These are phyloP conservation scores for Anagyrus pseudococci DNA, from an alignment of 2,888 invertebrate genomes.

Conservation along the genomic window DNA sequence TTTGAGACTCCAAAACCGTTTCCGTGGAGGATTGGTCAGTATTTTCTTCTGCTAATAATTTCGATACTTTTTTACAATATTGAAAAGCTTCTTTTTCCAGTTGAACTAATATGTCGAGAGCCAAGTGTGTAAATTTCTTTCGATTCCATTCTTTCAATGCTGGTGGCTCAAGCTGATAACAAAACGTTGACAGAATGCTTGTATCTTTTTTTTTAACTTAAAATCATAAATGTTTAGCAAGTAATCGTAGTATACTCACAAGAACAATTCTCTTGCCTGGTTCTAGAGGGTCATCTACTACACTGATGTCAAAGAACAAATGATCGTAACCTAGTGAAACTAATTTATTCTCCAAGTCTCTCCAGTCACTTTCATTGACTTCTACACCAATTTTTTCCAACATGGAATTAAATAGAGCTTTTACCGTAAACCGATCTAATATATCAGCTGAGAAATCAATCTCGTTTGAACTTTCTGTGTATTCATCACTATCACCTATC, in stretches of 20 bases:
- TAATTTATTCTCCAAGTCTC: slow-evolving; percentile 14
- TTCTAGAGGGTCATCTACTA: neutral
- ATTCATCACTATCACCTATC: too few relatives aligned
- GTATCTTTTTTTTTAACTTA: neutral
- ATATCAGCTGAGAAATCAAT: neutral
- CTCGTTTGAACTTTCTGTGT: too few relatives aligned
- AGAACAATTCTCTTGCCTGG: slow-evolving; percentile 14
- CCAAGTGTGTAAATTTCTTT: slow-evolving; percentile 7
- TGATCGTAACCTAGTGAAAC: slow-evolving; percentile 12
- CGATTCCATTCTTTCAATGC: slow-evolving; percentile 16
- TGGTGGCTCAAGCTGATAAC: slow-evolving; percentile 16
- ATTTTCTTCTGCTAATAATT: neutral
- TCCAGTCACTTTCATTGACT: slow-evolving; percentile 1
- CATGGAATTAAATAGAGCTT: neutral
- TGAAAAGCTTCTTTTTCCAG: neutral
- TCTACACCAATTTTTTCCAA: neutral
- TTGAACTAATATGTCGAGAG: neutral
- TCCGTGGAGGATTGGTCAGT: neutral
- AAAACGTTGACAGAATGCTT: neutral
- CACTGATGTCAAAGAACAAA: slow-evolving; percentile 16
- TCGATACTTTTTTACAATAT: neutral
- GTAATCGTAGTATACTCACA: slow-evolving; percentile 1
- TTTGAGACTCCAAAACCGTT: neutral
- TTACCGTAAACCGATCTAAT: neutral
- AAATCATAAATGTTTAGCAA: neutral